Percentiles rank a stretch among this genome's conserved stretches.
phyloP scores from a whole-genome alignment of 2,797 vertebrate genomes.

The Toxotes lorentzi region DNA sequence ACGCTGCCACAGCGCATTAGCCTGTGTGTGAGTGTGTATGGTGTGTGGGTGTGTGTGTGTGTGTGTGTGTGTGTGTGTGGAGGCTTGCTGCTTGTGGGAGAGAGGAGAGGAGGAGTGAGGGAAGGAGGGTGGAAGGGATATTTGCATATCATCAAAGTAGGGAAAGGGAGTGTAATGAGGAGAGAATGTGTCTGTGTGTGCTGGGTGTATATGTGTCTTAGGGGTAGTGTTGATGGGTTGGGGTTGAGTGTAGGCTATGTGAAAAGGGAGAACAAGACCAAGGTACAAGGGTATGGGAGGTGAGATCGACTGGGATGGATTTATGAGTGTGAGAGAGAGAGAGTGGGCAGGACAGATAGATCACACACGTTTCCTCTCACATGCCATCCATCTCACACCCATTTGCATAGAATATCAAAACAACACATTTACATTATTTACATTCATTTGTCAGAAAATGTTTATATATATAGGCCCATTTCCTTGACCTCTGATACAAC shows the following conservation, averaged over 20 bases:
- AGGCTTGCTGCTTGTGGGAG: conserved; percentile 68
- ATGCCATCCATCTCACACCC: conserved; percentile 9
- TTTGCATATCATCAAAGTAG: conserved; percentile 87
- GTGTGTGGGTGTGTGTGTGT: conserved; percentile 37
- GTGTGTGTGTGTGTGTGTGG: conserved; percentile 59
- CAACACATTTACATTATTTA: conserved; percentile 4
- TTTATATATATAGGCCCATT: neutral
- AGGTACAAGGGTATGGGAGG: conserved; percentile 57
- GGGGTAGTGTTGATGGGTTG: conserved; percentile 64
- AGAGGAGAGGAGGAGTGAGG: conserved; percentile 50
- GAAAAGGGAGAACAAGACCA: conserved; percentile 73
- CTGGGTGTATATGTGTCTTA: conserved; percentile 63
- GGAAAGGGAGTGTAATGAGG: conserved; percentile 81
- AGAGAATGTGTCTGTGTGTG: conserved; percentile 58
- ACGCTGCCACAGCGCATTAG: conserved; percentile 82
- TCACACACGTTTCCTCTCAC: conserved; percentile 34
- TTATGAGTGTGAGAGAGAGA: conserved; percentile 18
- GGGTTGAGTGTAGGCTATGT: conserved; percentile 60
- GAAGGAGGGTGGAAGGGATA: conserved; percentile 66
- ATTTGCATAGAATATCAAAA: conserved; percentile 26
- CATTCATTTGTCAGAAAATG: neutral
- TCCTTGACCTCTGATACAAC: conserved; percentile 21
- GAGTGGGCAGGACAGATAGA: conserved; percentile 11
- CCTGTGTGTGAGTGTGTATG: conserved; percentile 63
- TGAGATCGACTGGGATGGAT: conserved; percentile 48